Conservation (phyloP, 2,888 invertebrate genomes). For the Oxyteleia sp. region DNA sequence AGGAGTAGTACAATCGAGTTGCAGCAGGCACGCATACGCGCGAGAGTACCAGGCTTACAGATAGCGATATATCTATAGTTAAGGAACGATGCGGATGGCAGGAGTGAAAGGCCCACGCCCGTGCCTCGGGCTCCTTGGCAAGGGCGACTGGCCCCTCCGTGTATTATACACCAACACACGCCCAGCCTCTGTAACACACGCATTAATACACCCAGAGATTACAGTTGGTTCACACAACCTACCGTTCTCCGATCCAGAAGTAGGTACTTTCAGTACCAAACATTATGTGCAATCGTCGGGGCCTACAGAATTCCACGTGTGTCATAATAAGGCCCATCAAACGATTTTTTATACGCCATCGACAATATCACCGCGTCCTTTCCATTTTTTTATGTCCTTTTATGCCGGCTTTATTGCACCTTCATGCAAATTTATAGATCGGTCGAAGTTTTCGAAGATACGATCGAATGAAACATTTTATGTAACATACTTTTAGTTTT, state of each 20-base stretch:
- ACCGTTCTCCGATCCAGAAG: constrained; percentile 77
- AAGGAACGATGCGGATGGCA: constrained; percentile 87
- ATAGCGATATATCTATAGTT: constrained; percentile 75
- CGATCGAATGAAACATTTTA: not conserved
- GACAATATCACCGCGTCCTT: constrained; percentile 24
- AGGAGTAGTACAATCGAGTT: constrained; percentile 65
- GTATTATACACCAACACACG: constrained; percentile 74
- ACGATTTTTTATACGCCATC: constrained; percentile 46
- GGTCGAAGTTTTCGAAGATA: not conserved
- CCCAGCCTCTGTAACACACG: constrained; percentile 62
- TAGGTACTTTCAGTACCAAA: constrained; percentile 71
- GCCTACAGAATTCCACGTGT: constrained; percentile 53
- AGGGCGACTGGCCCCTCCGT: constrained; percentile 87
- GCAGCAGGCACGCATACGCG: constrained; percentile 67
- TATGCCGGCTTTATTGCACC: constrained; percentile 11
- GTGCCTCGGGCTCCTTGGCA: constrained; percentile 87
- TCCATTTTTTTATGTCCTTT: constrained; percentile 37
- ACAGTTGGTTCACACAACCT: constrained; percentile 72
- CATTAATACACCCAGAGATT: constrained; percentile 53
- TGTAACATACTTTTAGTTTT: constrained; percentile 5
- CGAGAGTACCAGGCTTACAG: constrained; percentile 40
- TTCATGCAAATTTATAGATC: constrained; percentile 36
- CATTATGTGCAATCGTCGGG: constrained; percentile 63
- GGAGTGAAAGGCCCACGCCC: constrained; percentile 88
- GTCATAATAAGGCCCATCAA: constrained; percentile 38